Base-by-base conservation (phyloP, 2,888 invertebrate genomes). In the Bibio marci region DNA sequence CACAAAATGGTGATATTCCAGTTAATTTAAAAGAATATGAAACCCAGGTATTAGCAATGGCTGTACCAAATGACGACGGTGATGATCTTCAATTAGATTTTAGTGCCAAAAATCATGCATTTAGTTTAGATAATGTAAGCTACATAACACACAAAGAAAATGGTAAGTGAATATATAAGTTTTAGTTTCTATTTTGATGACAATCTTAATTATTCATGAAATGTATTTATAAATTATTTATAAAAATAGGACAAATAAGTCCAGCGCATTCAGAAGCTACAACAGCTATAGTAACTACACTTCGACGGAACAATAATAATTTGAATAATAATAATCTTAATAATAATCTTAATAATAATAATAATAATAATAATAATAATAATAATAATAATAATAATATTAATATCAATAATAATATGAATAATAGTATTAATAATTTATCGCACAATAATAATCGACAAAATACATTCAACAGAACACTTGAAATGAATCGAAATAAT, bases 11-110 rank as follows among this genome's bases (percentile, higher is more conserved):
- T 22, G 62, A 63, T 26, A 52, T 55, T 4, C 54, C 64, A 47
- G 47, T 67, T 19, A 85, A 85, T 52, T 70, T 90, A 33, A 88
- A 91, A 49, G 81, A 92, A 63, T 94, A 92, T 58, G 92, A 94
- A 63, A 92, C 91, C 1, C 92, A 92, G 71, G 73, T 90, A 31
- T 64, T 90, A 3, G 87, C 88, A 47, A 90, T 90, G 90, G 85
- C 86, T 45, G 88, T 91, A 3, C 80, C 80, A 0, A 76, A 85
- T 3, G 90, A 90, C 50, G 82, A 81, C 45, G 76, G 73, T 44
- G 80, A 80, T 48, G 87, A 87, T 55, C 57, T 87, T 27, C 87
- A 87, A 54, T 60, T 87, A 40, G 87, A 87, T 58, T 83, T 86
- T 55, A 85, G 86, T 58, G 80, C 81, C 48, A 79, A 79, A 52